These are phyloP conservation scores for Mastigias papua DNA, from an alignment of 30 jellyfish, hydroid and myxozoan species.

Conservation along the genomic window DNA sequence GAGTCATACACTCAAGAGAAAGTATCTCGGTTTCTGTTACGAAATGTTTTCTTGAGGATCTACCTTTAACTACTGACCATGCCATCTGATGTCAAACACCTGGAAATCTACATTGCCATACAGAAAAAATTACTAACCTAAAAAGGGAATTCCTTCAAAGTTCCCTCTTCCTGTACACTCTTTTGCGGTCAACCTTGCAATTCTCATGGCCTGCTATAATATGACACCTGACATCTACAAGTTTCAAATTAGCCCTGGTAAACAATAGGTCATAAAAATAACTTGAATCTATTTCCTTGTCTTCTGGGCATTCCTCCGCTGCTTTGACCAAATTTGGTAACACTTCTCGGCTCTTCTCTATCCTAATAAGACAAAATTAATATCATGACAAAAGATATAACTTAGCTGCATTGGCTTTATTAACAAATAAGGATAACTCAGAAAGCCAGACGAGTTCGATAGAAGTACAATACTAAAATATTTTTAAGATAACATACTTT, in stretches of 20 bases:
- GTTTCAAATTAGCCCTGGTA: constrained; percentile 77
- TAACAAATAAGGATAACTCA: too few relatives aligned
- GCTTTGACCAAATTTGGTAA: constrained; percentile 83
- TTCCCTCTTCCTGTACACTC: constrained; percentile 61
- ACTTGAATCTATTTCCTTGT: constrained; percentile 70
- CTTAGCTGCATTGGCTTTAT: too few relatives aligned
- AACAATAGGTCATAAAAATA: constrained; percentile 79
- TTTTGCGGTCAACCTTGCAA: constrained; percentile 51
- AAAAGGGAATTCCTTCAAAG: neutral
- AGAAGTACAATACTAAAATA: too few relatives aligned
- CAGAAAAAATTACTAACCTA: neutral
- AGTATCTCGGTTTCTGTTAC: too few relatives aligned
- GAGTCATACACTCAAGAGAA: too few relatives aligned
- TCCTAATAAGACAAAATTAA: constrained; percentile 48
- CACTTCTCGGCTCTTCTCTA: constrained; percentile 88
- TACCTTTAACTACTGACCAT: too few relatives aligned
- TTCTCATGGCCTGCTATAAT: constrained; percentile 62
- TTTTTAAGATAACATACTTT: too few relatives aligned
- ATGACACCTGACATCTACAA: constrained; percentile 95
- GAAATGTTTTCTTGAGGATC: too few relatives aligned
- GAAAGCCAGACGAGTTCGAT: too few relatives aligned
- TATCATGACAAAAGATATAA: too few relatives aligned
- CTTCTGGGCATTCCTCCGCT: constrained; percentile 70
- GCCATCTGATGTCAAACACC: too few relatives aligned
- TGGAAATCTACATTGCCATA: neutral